Percentiles rank a stretch among this genome's conserved stretches.
Evolutionary conservation across 2,113 vertebrate species (phyloP).

Genomic region (Tonatia bakeri): DNA sequence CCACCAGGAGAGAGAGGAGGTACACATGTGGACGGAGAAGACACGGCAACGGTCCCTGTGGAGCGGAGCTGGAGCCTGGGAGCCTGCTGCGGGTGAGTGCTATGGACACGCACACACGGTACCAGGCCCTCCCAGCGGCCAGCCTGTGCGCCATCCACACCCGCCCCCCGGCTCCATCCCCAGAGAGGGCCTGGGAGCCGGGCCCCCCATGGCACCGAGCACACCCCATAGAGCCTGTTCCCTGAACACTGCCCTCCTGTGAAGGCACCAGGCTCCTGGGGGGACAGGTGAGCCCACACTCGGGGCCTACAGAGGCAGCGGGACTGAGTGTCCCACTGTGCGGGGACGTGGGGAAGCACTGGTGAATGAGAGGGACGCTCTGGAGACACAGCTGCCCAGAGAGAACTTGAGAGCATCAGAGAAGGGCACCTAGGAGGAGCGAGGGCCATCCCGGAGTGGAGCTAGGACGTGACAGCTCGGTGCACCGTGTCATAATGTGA

Average conservation of each 20-base stretch:
- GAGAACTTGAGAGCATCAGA: neutral
- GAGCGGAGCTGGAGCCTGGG: neutral
- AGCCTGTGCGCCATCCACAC: neutral
- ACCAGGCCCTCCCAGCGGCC: no score
- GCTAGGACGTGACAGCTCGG: no score
- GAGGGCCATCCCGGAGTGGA: neutral
- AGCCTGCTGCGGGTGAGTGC: neutral
- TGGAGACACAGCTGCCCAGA: no score
- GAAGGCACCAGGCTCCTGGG: neutral
- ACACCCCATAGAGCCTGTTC: neutral
- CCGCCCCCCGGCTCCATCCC: neutral
- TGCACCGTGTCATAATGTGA: no score
- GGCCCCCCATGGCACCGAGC: neutral
- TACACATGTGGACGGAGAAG: neutral
- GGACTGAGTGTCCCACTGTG: no score
- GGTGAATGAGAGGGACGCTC: no score
- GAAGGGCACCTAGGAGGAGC: neutral
- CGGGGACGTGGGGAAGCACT: neutral
- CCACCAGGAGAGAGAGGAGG: neutral
- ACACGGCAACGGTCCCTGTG: neutral
- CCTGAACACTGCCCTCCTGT: neutral
- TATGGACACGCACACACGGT: neutral
- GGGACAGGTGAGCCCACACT: neutral
- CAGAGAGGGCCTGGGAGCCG: neutral
- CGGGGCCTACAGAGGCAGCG: neutral